Percentiles rank a stretch among this genome's conserved stretches.
Conservation (phyloP, 1,140 invertebrate genomes). For the Pseudomyrmex concolor region DNA sequence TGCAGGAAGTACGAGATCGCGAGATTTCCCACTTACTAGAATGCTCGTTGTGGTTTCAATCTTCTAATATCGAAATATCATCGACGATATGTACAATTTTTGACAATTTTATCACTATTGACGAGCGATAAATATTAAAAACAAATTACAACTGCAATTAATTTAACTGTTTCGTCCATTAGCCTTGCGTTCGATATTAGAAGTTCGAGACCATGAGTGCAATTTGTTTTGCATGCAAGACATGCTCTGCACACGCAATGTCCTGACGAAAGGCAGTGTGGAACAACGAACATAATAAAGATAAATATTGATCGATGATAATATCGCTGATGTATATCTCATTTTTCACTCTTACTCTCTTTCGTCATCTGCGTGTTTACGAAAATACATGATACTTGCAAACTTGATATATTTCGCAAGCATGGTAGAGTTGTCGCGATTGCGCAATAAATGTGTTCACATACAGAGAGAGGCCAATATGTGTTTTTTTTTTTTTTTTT, state of each 20-base stretch:
- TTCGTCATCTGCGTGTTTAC: not conserved
- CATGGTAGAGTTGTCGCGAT: conserved; percentile 18
- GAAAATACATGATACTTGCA: conserved; percentile 31
- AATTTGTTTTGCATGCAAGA: not conserved
- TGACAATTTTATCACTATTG: not conserved
- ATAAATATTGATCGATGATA: not conserved
- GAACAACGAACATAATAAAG: conserved; percentile 34
- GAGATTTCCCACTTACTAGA: not conserved
- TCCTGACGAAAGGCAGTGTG: conserved; percentile 28
- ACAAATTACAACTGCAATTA: not conserved
- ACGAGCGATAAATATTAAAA: not conserved
- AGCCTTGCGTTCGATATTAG: not conserved
- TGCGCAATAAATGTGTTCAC: conserved; percentile 33
- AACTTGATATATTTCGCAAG: conserved; percentile 60
- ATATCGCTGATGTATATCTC: not conserved
- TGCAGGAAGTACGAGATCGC: conserved; percentile 8
- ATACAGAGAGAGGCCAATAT: conserved; percentile 66
- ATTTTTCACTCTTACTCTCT: not conserved
- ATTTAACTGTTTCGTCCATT: not conserved
- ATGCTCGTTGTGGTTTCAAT: not conserved
- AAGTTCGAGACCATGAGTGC: not conserved
- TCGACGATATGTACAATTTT: not conserved
- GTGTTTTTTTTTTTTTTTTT: conserved; percentile 49
- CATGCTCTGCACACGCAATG: conserved; percentile 7
- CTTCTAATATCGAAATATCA: not conserved